Base-by-base conservation (phyloP, 2,113 vertebrate species). In the Rhinoderma darwinii region DNA sequence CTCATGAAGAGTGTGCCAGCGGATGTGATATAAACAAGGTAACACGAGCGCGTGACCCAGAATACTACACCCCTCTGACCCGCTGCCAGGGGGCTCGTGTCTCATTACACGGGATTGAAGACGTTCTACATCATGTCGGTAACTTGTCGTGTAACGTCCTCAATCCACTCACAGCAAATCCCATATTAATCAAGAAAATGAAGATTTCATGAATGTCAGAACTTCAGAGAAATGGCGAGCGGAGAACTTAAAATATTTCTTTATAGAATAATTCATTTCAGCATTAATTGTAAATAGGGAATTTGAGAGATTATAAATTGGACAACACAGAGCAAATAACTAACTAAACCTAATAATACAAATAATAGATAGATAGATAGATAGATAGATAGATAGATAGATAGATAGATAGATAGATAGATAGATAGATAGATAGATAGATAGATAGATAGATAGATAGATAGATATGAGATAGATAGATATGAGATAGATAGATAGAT, bases 41-140 rank as follows among this genome's bases (percentile, higher is more conserved):
- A 87, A 87, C 56, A 25, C 54, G 77, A 87, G 37, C 85, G 17
- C 12, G 0, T 81, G 85, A 86, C 83, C 83, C 39, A 84, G 77
- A 81, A 81, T 44, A 73, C 66, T 59, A 56, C 54, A 76, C 77
- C 77, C 4, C 7, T n/a, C 47, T 63, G 17, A 61, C 27, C 2
- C 11, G 22, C 12, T 59, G 50, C 50, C 51, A 74, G 66, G 43
- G 82, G 73, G 76, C 32, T 84, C 14, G 72, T 86, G 63, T 79
- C 61, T 86, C 63, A 81, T 51, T 81, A 82, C 61, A 87, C 44
- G 66, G 50, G 77, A 81, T 56, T 41, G n/a, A 59, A 54, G 68
- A 27, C 37, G 66, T 11, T 74, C 32, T 43, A 10, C 41, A 61
- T 73, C 85, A 81, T 82, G 85, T 87, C 25, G 30, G 43, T 74